Conservation (phyloP, 1,140 invertebrate species). For the Achroia grisella region DNA sequence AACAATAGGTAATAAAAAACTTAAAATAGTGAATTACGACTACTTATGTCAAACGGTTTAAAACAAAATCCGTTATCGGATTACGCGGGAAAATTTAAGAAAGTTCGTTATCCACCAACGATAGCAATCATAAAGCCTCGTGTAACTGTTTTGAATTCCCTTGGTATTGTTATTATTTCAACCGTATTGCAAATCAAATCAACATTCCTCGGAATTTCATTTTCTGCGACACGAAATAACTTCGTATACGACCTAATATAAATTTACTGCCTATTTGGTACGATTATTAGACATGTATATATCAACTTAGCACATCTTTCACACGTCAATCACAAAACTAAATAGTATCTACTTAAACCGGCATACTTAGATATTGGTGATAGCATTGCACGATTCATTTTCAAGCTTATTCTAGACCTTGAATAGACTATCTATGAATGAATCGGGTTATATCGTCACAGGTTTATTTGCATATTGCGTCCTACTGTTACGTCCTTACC, state of each 20-base stretch:
- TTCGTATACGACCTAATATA: neutral
- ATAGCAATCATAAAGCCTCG: neutral
- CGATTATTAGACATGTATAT: neutral
- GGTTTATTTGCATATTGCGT: constrained; percentile 32
- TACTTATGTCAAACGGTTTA: too few species aligned
- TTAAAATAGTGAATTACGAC: too few species aligned
- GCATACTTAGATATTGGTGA: constrained; percentile 14
- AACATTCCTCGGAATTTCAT: constrained; percentile 5
- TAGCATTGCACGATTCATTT: constrained; percentile 27
- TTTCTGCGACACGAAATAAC: neutral
- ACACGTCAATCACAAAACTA: neutral
- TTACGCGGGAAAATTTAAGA: constrained; percentile 4
- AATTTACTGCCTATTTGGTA: neutral
- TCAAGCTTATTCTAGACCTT: constrained; percentile 14
- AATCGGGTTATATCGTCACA: constrained; percentile 17
- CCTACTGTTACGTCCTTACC: constrained; percentile 29
- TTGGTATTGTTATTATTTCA: constrained; percentile 7
- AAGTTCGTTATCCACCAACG: constrained; percentile 1
- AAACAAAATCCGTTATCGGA: too few species aligned
- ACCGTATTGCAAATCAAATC: constrained; percentile 3
- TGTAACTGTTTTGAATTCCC: constrained; percentile 6
- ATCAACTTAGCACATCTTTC: neutral
- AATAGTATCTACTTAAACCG: neutral
- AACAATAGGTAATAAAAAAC: too few species aligned
- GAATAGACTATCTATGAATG: constrained; percentile 24